Evolutionary conservation across 2,888 invertebrate genomes (phyloP).

Genomic region (Leistus spinibarbis): DNA sequence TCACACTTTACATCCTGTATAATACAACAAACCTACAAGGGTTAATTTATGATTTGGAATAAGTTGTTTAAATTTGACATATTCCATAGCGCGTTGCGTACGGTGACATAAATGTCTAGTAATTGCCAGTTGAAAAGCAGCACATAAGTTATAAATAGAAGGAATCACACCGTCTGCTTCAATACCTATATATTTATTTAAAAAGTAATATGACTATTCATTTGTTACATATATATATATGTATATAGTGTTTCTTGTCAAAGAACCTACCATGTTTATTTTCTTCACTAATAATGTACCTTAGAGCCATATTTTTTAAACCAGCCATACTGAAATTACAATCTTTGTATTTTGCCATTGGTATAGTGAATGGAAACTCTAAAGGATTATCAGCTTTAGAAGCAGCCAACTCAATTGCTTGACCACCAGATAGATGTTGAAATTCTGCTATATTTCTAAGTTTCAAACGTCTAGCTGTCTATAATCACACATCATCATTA

Average conservation of each 20-base stretch:
- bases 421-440: slow-evolving; percentile 78
- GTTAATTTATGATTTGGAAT: slow-evolving; percentile 65
- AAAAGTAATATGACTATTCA: slow-evolving; percentile 22
- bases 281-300: slow-evolving; percentile 66
- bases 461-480: slow-evolving; percentile 83
- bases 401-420: slow-evolving; percentile 84
- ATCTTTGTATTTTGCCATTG: slow-evolving; percentile 69
- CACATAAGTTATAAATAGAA: slow-evolving; percentile 81
- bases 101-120: slow-evolving; percentile 81
- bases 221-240: background rate
- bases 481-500: slow-evolving; percentile 11
- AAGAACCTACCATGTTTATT: slow-evolving; percentile 55
- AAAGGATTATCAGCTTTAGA: slow-evolving; percentile 66
- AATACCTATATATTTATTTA: slow-evolving; percentile 55
- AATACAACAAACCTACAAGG: slow-evolving; percentile 58
- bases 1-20: background rate
- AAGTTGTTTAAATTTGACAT: slow-evolving; percentile 65
- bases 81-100: slow-evolving; percentile 83
- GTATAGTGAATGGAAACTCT: slow-evolving; percentile 70
- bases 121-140: slow-evolving; percentile 76
- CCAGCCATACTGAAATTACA: slow-evolving; percentile 95
- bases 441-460: slow-evolving; percentile 78
- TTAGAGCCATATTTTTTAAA: slow-evolving; percentile 67
- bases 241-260: background rate
- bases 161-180: slow-evolving; percentile 75